Evolutionary conservation across 2,797 vertebrate species (phyloP), one percentile per base, ranked within the genome.

Genomic region (Sebastes matsubarae): DNA sequence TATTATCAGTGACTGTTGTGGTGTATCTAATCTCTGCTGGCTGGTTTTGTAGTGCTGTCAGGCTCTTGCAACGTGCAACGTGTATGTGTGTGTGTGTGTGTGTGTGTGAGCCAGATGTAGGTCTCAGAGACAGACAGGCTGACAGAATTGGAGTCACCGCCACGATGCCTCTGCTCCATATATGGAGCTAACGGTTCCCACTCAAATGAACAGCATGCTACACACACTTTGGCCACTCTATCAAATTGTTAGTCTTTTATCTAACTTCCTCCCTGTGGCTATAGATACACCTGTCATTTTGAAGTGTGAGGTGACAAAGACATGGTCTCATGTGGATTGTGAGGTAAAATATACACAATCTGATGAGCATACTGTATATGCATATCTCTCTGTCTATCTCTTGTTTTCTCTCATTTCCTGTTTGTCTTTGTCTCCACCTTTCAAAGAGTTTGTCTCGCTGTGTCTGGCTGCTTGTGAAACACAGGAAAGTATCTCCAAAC

Each of bases 11-110:
- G 81, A 81, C 85, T 75, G 92, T 76, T 86, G 84, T 34, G 83
- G 93, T 91, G 92, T 96, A 96, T 97, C 95, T 97, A 97, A 98
- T 97, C 96, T 95, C 58, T 61, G 24, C 91, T 92, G 89, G 93
- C 94, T 91, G 94, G 86, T 87, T 87, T 82, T 88, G 87, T 89
- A 87, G 93, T 65, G 80, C 89, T 94, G 95, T 96, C 92, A 92
- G 89, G 66, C 86, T 85, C 82, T 86, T 85, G 89, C 42, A 46
- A 46, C 42, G 12, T 38, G 81, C 87, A 77, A 82, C 4, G 42
- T 84, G 88, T 3, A 9, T 34, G 10, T 34, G 32, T 34, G 36
- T 34, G 32, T 34, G 1, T 36, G 55, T 14, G 73, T 50, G 68
- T 54, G 54, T 65, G 42, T 18, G 18, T 12, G 1, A 67, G 55